A percentile compares a stretch with the other conserved stretches of the same genome.
Evolutionary conservation across 2,797 vertebrate genomes (phyloP).

Genomic region (Myotis myotis): DNA sequence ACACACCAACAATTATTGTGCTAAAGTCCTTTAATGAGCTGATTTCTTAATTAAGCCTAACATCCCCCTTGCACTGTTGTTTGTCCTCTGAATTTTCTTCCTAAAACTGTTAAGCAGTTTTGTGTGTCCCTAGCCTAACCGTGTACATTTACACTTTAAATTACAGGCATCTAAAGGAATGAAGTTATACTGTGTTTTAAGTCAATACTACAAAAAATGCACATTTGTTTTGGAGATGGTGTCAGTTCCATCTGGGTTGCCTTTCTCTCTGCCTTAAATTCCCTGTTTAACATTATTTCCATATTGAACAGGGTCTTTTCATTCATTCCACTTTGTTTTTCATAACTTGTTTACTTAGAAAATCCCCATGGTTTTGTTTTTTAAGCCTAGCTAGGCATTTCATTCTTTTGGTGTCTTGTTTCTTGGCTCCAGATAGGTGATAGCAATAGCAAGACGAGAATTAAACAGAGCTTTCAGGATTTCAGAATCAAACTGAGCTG

Average conservation of each 20-base stretch:
- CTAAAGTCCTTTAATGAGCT: background rate
- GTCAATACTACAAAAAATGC: background rate
- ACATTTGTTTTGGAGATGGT: background rate
- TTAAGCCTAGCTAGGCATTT: conserved; percentile 6
- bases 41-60: background rate
- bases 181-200: background rate
- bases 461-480: background rate
- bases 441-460: background rate
- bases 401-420: background rate
- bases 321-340: background rate
- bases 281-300: background rate
- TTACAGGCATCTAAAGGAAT: background rate
- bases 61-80: background rate
- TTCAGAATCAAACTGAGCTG: background rate
- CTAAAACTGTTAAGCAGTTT: background rate
- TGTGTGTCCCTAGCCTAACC: background rate
- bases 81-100: background rate
- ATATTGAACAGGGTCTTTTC: background rate
- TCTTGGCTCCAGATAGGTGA: background rate
- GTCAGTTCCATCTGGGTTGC: background rate
- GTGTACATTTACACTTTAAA: background rate
- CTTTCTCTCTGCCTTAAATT: background rate
- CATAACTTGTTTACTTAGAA: background rate
- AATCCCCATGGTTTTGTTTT: background rate
- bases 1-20: background rate